Conservation (phyloP, 2,797 vertebrate genomes). For the Calcarius lapponicus region DNA sequence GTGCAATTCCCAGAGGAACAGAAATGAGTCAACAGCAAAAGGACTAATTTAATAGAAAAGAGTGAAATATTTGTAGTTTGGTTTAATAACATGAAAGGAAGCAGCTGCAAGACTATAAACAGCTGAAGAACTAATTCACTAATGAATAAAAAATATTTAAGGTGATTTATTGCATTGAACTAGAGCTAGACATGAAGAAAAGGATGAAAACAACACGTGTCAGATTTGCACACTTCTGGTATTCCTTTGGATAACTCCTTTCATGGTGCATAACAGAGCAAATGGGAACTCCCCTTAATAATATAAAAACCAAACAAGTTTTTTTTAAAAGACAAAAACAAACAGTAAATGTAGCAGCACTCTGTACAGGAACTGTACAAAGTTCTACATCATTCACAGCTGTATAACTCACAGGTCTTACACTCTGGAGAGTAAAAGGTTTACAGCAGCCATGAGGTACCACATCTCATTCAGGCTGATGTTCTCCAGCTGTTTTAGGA, state of each 20-base stretch:
- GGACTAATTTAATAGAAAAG: background rate
- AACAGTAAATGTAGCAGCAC: background rate
- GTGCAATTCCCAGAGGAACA: background rate
- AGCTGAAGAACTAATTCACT: background rate
- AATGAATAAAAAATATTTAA: background rate
- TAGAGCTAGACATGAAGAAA: background rate
- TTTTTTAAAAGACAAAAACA: no score
- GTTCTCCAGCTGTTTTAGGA: background rate
- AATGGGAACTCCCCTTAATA: background rate
- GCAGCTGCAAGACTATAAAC: background rate
- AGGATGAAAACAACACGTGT: background rate
- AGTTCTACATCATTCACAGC: background rate
- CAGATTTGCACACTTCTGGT: background rate
- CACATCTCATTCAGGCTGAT: background rate
- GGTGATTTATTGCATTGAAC: background rate
- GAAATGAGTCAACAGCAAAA: background rate
- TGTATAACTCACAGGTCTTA: background rate
- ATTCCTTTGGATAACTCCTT: background rate
- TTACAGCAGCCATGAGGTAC: background rate
- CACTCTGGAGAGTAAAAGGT: background rate
- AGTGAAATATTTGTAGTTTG: background rate
- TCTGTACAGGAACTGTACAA: background rate
- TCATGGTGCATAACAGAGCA: background rate
- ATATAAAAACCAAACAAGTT: background rate
- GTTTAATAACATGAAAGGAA: background rate